Base-by-base conservation (phyloP, 1,140 invertebrate species). In the Anastrepha ludens region DNA sequence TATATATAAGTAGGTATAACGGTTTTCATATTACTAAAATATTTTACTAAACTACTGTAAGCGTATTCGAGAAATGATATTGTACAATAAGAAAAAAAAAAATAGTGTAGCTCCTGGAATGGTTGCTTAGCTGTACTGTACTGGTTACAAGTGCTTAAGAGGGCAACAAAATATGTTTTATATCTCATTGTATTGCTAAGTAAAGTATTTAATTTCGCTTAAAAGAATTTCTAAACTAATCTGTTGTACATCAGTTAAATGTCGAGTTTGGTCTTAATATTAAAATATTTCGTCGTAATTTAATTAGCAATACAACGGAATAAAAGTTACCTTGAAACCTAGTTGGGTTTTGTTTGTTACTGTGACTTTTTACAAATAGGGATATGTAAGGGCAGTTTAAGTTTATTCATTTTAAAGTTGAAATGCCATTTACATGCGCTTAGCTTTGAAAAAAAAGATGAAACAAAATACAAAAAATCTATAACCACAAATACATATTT, bases 31-130 rank as follows among this genome's bases (percentile, higher is more conserved):
- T 55, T 81, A 13, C 20, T 81, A 81, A 81, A 81, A 81, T 55
- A 81, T 55, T 81, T 81, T 15, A 81, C 74, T 81, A 55, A 81
- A 55, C 74, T 81, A 81, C 55, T 81, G 74, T 81, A 81, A 81
- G 47, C 74, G 47, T 81, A 81, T 81, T 29, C 15, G 74, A 81
- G n/a, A 81, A 55, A 20, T 9, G 11, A 55, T 29, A 81, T n/a
- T 29, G 17, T 67, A 39, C 17, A 67, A 7, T 29, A 29, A 29
- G 64, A 15, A 81, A n/a, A 20, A 47, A 29, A 29, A 29, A 55
- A 20, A 55, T 81, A 29, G 67, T 70, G 67, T 29, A 81, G n/a
- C 15, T 81, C 47, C n/a, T 74, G 74, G 74, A 81, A 81, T 81
- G 74, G 74, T 81, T 58, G 8, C 47, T 81, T 50, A 20, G 55